phyloP scores from a whole-genome alignment of 2,113 vertebrate species.

The Sylvicapra grimmia region DNA sequence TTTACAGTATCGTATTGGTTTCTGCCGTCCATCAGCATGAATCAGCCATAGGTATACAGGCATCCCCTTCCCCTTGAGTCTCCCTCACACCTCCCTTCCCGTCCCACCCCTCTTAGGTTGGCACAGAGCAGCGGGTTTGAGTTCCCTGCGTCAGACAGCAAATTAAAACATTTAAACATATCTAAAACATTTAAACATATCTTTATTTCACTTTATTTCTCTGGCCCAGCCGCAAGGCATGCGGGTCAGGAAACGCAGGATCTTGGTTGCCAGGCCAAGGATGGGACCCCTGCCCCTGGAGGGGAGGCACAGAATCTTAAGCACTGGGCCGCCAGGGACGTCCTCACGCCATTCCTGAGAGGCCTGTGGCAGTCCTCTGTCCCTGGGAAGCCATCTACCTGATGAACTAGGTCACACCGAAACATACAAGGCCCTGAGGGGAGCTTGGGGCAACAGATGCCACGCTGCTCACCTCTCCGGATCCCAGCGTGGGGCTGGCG shows the following conservation, averaged over 20 bases:
- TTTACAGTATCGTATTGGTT: not conserved
- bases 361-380: not conserved
- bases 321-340: not conserved
- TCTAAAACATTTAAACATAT: not conserved
- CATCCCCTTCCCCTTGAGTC: not conserved
- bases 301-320: not conserved
- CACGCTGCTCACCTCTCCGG: rapidly evolving
- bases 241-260: not conserved
- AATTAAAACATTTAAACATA: not conserved
- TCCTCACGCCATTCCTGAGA: not conserved
- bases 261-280: not conserved
- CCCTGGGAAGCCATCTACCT: not conserved
- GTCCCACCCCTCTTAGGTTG: not conserved
- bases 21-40: not conserved
- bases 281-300: not conserved
- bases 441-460: not conserved
- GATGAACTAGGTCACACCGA: not conserved
- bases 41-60: not conserved
- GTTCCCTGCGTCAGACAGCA: not conserved
- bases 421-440: not conserved
- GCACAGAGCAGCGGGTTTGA: not conserved
- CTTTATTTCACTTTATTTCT: not conserved
- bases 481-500: not conserved
- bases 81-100: not conserved
- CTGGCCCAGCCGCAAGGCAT: not conserved